Base-by-base conservation (phyloP, 2,888 invertebrate genomes). In the Toxonevra muliebris region DNA sequence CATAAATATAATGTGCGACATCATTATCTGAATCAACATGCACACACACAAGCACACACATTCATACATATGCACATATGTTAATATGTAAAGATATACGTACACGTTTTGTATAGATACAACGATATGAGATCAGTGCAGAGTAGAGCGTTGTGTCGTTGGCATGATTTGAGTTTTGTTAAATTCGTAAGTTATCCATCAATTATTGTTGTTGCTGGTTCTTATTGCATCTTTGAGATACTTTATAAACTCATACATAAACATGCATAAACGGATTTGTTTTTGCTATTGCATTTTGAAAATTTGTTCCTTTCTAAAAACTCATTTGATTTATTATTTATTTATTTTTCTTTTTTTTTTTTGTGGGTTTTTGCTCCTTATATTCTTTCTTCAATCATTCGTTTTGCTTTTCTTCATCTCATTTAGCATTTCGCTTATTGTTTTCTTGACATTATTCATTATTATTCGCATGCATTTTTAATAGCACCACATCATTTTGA, bases 1-100 rank as follows among this genome's bases (percentile, higher is more conserved):
- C 83, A 82, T 82, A 83, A 82, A 82, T 82, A 83, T 82, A 80
- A 79, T 82, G 80, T 72, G 69, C 59, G 67, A 66, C 66, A 66
- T 66, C 66, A 66, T 66, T 66, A 66, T 66, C 65, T 59, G 41
- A 10, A 17, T 30, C 15, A 5, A 52, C 40, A 65, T 65, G 59
- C 15, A 53, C 60, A 53, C 66, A 66, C 53, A 52, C 20, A 59
- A 10, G 50, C n/a, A 41, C 50, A 41, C 8, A 41, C 61, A 61
- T 42, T 17, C n/a, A 1, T 20, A n/a, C 12, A 12, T 20, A 59
- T 20, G 20, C n/a, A 60, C 9, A 17, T 13, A 19, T 12, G 41
- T 7, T 63, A 12, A 12, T 48, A 15, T 48, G 48, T 48, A 48
- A 2, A 13, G 11, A 15, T 48, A 15, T 48, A 15, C 15, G 19